phyloP scores from a whole-genome alignment of 2,797 vertebrate genomes.

The Myiotriccus ornatus region DNA sequence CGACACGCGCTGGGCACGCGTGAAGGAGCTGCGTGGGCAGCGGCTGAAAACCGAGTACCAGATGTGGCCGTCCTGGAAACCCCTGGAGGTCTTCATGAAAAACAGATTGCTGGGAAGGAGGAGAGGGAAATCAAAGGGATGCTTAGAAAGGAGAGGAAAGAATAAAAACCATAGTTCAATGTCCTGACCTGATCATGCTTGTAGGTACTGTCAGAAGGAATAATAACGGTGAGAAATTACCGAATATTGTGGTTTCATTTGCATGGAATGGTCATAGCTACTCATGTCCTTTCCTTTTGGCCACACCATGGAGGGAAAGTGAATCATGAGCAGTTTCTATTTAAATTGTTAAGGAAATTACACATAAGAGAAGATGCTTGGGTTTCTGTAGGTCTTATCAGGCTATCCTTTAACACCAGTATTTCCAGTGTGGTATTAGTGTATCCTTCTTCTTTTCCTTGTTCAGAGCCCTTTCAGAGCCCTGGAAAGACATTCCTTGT shows the following conservation, averaged over 20 bases:
- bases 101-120: constrained; percentile 85
- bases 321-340: not conserved
- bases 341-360: not conserved
- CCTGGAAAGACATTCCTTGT: not conserved
- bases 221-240: not conserved
- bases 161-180: not conserved
- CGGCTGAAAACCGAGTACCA: constrained; percentile 92
- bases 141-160: not conserved
- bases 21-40: constrained; percentile 88
- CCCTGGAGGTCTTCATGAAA: constrained; percentile 90
- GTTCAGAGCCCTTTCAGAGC: not conserved
- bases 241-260: not conserved
- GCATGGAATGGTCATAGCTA: not conserved
- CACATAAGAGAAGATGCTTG: not conserved
- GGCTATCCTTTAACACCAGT: not conserved
- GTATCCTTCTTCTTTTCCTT: not conserved
- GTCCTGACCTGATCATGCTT: not conserved
- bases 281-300: not conserved
- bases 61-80: constrained; percentile 91
- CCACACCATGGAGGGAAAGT: not conserved
- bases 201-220: not conserved
- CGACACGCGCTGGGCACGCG: constrained; percentile 89
- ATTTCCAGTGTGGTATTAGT: not conserved
- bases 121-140: not conserved
- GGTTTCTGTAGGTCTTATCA: not conserved